These are phyloP conservation scores for Drosophila funebris DNA, from an alignment of 1,140 invertebrate genomes.

Conservation along the genomic window DNA sequence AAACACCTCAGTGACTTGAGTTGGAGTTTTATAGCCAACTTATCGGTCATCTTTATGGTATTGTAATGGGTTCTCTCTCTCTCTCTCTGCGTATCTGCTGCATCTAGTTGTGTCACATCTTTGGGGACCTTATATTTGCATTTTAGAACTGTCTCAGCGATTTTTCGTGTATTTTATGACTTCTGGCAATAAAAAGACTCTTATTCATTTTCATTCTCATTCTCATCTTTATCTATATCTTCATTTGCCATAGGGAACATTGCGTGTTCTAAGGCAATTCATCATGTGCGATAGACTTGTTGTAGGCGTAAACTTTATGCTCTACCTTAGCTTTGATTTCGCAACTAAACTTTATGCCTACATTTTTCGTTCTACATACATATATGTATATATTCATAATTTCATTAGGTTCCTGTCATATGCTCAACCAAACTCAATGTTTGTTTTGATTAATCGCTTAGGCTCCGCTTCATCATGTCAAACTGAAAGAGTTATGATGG, in stretches of 20 bases:
- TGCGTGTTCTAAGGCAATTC: constrained; percentile 7
- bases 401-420: neutral
- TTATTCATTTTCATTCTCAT: constrained; percentile 6
- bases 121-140: constrained; percentile 11
- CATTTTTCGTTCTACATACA: neutral
- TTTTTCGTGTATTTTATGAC: constrained; percentile 24
- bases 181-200: constrained; percentile 16
- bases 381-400: neutral
- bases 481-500: constrained; percentile 15
- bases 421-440: neutral
- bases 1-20: constrained; percentile 24
- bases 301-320: constrained; percentile 6
- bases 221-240: neutral
- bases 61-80: neutral
- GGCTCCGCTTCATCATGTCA: neutral
- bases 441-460: constrained; percentile 23
- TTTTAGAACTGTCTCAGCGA: constrained; percentile 32
- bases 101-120: constrained; percentile 21
- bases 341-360: neutral
- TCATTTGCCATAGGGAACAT: neutral
- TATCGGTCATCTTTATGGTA: constrained; percentile 12
- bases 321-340: constrained; percentile 1
- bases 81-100: neutral
- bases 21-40: constrained; percentile 17
- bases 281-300: neutral